Base-by-base conservation (phyloP, 2,888 invertebrate genomes). In the Leucophenga montana region DNA sequence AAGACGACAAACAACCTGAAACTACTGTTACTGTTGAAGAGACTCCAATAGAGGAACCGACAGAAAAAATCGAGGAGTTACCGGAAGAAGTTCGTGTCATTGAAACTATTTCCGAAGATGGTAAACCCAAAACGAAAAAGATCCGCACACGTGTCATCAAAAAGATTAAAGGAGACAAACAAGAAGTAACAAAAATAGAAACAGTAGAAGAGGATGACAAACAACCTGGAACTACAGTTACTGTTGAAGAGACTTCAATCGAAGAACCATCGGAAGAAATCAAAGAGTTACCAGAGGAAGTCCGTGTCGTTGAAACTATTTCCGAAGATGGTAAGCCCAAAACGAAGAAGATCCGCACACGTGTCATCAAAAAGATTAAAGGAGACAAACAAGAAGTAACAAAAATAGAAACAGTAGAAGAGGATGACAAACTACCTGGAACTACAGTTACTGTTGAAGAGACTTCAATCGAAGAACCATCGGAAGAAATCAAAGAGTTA, bases 91-190 rank as follows among this genome's bases (percentile, higher is more conserved):
- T 81, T 18, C 74, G 72, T 8, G 68, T 81, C 0, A 46, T 79
- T 1, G 83, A 81, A 69, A 48, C 72, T 0, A 6, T 83, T 0
- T 1, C 67, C 0, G 81, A 78, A 50, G 78, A 81, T 5, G 81
- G 80, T 1, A 70, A 33, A 0, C 74, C 77, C 0, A 75, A 68
- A 13, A 74, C 68, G 46, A 83, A 75, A 56, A 81, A 77, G 65
- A 77, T 83, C 5, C 77, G 83, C 1, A 83, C 83, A 4, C 81
- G 81, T 0, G 65, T 79, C 0, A 83, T 81, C 4, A 81, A 79
- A 31, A 81, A 83, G 74, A 33, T 76, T 0, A 81, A 79, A 66
- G 81, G 82, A 0, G 80, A 76, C 50, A 81, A 75, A 14, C 68
- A 83, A 66, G 82, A 81, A 65, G 66, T 82, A 0, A 81, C 80